Conservation (phyloP, 2,888 invertebrate species). For the Mycalesis mineus region DNA sequence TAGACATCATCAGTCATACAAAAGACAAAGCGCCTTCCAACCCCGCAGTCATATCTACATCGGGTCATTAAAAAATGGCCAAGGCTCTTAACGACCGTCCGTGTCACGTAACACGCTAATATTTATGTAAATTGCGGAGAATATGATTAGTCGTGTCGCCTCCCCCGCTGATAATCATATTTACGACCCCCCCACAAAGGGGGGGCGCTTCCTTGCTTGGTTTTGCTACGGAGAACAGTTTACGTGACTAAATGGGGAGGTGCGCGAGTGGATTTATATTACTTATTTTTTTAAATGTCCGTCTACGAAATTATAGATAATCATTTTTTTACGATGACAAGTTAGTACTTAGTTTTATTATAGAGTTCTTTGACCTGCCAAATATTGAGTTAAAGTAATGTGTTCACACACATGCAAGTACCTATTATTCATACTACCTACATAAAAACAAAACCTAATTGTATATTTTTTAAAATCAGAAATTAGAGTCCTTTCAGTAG, state of each 20-base stretch:
- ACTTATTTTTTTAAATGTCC: constrained; percentile 2
- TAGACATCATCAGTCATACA: constrained; percentile 74
- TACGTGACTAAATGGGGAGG: constrained; percentile 16
- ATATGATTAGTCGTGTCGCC: constrained; percentile 77
- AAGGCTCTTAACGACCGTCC: constrained; percentile 52
- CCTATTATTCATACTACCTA: no score
- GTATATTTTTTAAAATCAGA: no score
- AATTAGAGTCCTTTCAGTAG: no score
- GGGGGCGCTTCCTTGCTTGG: constrained; percentile 38
- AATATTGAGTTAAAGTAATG: no score
- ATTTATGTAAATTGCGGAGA: constrained; percentile 78
- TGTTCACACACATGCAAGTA: no score
- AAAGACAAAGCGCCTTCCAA: constrained; percentile 69
- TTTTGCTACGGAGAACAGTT: constrained; percentile 24
- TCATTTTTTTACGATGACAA: neutral
- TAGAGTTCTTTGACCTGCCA: no score
- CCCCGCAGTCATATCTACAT: constrained; percentile 67
- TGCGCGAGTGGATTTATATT: constrained; percentile 3
- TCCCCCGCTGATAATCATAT: constrained; percentile 77
- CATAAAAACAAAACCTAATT: no score
- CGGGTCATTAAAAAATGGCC: constrained; percentile 57
- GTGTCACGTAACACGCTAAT: constrained; percentile 76
- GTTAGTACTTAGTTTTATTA: no score
- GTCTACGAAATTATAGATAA: neutral
- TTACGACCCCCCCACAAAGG: constrained; percentile 57